Conservation (phyloP, 2,797 vertebrate genomes). For the Anguilla pacifica region DNA sequence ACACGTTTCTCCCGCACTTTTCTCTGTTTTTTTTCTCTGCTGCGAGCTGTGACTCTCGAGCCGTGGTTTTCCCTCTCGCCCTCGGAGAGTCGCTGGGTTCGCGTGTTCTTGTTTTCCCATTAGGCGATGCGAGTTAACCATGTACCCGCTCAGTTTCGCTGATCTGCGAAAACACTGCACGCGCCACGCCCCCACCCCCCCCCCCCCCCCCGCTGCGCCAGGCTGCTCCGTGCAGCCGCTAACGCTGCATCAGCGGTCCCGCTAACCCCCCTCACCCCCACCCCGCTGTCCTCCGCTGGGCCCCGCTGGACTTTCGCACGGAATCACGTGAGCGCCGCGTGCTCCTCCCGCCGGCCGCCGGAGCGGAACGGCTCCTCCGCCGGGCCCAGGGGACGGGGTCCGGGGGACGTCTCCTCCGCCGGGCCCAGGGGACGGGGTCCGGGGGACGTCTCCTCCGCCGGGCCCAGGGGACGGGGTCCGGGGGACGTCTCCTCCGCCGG, state of each 20-base stretch:
- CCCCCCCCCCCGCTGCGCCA: not conserved
- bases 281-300: not conserved
- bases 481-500: no score
- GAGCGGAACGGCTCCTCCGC: not conserved
- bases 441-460: no score
- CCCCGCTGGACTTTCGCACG: not conserved
- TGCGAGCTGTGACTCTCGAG: no score
- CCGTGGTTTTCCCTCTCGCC: not conserved
- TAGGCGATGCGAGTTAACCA: not conserved
- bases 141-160: not conserved
- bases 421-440: no score
- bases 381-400: no score
- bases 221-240: not conserved
- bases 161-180: not conserved
- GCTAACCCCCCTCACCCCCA: no score
- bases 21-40: not conserved
- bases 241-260: not conserved
- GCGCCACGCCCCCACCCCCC: no score
- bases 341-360: not conserved
- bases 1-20: not conserved
- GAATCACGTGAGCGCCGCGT: not conserved
- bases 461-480: no score
- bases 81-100: not conserved
- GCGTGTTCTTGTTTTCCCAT: not conserved
- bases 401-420: no score